A percentile compares a stretch with the other conserved stretches of the same genome.
Conservation (phyloP, 2,113 vertebrate species). For the Oryzias javanicus region DNA sequence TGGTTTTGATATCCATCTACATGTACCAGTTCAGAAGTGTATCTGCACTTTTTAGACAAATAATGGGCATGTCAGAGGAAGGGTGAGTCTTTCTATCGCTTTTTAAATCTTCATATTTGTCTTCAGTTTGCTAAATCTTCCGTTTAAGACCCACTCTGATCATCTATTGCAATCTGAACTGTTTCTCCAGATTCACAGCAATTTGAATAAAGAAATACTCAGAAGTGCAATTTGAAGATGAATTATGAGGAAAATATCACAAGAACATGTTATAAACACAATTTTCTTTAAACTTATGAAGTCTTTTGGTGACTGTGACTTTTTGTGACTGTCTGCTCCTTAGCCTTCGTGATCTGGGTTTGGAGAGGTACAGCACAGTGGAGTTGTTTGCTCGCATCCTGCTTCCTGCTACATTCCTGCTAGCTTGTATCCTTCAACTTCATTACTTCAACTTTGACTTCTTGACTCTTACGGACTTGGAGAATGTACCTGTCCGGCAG, state of each 20-base stretch:
- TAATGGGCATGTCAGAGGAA: slow-evolving; percentile 80
- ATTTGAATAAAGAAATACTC: too few species aligned
- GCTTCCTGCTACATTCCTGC: slow-evolving; percentile 75
- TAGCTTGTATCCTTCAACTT: slow-evolving; percentile 79
- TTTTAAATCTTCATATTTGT: neutral
- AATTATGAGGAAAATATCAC: too few species aligned
- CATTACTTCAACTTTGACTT: slow-evolving; percentile 80
- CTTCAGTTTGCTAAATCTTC: neutral
- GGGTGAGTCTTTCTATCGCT: slow-evolving; percentile 56
- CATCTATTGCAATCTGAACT: too few species aligned
- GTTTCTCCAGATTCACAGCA: too few species aligned
- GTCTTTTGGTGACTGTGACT: too few species aligned
- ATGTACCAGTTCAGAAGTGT: slow-evolving; percentile 80
- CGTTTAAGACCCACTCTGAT: too few species aligned
- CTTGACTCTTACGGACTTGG: slow-evolving; percentile 75
- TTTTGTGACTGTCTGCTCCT: neutral
- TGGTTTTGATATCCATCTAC: slow-evolving; percentile 78
- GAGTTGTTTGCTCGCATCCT: slow-evolving; percentile 76
- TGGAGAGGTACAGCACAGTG: slow-evolving; percentile 69
- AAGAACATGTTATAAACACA: too few species aligned
- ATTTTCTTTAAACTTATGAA: too few species aligned
- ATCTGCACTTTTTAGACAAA: slow-evolving; percentile 75
- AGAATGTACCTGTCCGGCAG: slow-evolving; percentile 57
- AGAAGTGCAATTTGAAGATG: too few species aligned
- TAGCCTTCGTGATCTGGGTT: slow-evolving; percentile 76